Evolutionary conservation across 2,888 invertebrate genomes (phyloP).

Genomic region (Tipula lateralis): DNA sequence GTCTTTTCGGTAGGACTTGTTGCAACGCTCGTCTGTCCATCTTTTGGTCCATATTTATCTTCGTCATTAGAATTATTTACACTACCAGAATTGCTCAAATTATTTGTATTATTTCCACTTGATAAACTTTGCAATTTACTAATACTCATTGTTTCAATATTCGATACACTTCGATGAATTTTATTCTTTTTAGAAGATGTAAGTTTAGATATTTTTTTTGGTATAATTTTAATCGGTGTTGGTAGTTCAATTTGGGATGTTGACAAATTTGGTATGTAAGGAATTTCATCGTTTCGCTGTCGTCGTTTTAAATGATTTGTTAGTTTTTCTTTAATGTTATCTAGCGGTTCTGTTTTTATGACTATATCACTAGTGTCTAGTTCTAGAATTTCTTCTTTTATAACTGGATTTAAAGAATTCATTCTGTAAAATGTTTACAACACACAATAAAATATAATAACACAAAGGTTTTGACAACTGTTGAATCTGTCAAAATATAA

Average conservation of each 20-base stretch:
- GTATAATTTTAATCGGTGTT: not conserved
- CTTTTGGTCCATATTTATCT: not conserved
- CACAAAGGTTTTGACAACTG: not conserved
- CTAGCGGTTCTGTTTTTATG: conserved; percentile 29
- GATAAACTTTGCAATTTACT: conserved; percentile 32
- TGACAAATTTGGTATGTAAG: not conserved
- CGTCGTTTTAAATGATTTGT: conserved; percentile 46
- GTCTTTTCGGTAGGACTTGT: conserved; percentile 39
- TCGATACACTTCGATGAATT: not conserved
- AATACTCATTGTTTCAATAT: not conserved
- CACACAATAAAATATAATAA: not conserved
- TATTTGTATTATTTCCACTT: conserved; percentile 24
- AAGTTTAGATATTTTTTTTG: not conserved
- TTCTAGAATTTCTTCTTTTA: not conserved
- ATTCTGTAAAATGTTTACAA: not conserved
- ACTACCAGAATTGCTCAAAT: conserved; percentile 37
- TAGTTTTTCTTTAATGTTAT: conserved; percentile 44
- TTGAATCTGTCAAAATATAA: not conserved
- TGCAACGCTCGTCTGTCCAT: not conserved
- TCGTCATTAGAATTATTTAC: conserved; percentile 36
- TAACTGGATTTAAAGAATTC: not conserved
- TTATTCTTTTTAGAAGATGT: not conserved
- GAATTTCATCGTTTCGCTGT: conserved; percentile 35
- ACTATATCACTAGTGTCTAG: not conserved
- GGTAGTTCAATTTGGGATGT: not conserved